A percentile compares a stretch with the other conserved stretches of the same genome.
Evolutionary conservation across 1,140 invertebrate species (phyloP).

Genomic region (Calephelis nemesis): DNA sequence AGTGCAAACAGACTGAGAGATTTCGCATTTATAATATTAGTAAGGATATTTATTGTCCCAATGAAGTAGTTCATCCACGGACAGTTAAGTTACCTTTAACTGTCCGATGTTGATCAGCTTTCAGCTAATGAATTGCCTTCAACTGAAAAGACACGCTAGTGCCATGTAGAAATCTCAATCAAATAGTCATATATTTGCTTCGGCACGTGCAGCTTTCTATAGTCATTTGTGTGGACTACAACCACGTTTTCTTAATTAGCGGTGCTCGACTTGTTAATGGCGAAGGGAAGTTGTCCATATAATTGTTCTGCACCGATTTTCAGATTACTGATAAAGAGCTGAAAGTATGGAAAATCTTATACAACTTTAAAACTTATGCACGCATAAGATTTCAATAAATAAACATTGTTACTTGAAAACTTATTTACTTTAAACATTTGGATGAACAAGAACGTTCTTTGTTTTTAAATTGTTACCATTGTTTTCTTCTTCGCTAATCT

Average conservation of each 20-base stretch:
- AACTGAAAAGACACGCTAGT: conserved; percentile 15
- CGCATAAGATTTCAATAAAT: no score
- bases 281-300: conserved; percentile 1
- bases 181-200: conserved; percentile 27
- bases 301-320: conserved; percentile 7
- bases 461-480: no score
- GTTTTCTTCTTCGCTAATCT: no score
- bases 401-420: no score
- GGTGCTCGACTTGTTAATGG: conserved; percentile 34
- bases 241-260: conserved; percentile 47
- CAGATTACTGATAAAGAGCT: not conserved
- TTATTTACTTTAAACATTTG: no score
- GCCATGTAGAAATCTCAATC: conserved; percentile 31
- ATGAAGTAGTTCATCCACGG: no score
- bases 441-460: no score
- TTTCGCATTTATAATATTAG: no score
- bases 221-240: conserved; percentile 34
- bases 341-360: not conserved
- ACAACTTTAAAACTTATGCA: not conserved
- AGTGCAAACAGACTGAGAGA: no score
- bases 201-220: conserved; percentile 35
- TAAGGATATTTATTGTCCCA: no score
- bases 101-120: not conserved
- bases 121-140: conserved; percentile 9
- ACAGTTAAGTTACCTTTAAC: no score